Percentiles rank a stretch among this genome's conserved stretches.
Evolutionary conservation across 2,888 invertebrate species (phyloP).

Genomic region (Ichneumoninae sp.): DNA sequence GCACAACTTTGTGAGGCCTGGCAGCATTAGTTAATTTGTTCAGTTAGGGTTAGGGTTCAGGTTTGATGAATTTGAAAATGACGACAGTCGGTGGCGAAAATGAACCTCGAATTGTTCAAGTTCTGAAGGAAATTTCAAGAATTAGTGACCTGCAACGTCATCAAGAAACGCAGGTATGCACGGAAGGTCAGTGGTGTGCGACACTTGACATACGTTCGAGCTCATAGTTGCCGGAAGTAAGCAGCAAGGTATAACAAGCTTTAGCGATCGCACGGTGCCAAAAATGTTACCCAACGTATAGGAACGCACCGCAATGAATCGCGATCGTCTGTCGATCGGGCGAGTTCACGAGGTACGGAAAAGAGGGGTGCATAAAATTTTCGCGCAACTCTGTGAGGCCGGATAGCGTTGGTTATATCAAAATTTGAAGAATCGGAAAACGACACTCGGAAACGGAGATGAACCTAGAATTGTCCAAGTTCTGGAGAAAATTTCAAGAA

Average conservation of each 20-base stretch:
- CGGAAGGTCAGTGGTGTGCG: background rate
- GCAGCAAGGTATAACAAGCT: constrained; percentile 75
- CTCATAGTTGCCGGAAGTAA: constrained; percentile 71
- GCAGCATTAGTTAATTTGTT: no score
- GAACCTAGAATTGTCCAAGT: background rate
- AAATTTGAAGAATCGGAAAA: background rate
- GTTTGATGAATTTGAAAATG: background rate
- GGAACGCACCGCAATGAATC: background rate
- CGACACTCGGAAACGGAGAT: background rate
- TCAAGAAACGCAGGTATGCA: background rate
- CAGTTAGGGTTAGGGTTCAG: no score
- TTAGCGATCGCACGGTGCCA: constrained; percentile 11
- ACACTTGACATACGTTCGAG: constrained; percentile 19
- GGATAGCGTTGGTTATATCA: no score
- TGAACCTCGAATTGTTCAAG: background rate
- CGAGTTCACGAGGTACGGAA: constrained; percentile 8
- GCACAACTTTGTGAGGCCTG: background rate
- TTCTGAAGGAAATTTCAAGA: background rate
- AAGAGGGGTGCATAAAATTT: background rate
- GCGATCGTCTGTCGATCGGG: background rate
- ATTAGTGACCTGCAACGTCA: background rate
- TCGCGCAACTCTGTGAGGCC: background rate
- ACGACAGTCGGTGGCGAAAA: background rate
- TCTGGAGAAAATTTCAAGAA: background rate
- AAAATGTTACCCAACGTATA: constrained; percentile 43